phyloP scores from a whole-genome alignment of 2,797 vertebrate species.

The Peromyscus eremicus region DNA sequence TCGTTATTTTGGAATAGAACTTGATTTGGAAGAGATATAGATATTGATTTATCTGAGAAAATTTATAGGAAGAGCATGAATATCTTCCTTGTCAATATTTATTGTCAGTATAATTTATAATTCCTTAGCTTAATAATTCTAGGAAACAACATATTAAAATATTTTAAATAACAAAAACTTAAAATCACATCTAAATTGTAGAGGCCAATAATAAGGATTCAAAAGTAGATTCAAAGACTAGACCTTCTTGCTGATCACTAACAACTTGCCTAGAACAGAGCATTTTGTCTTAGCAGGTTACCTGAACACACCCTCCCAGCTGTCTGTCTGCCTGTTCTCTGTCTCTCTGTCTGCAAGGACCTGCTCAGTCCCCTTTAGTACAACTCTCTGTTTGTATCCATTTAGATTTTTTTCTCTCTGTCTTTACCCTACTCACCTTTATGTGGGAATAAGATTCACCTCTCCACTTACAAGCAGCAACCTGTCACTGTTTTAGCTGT shows the following conservation, averaged over 20 bases:
- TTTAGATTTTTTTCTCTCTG: background rate
- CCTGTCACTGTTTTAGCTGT: background rate
- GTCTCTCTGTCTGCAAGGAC: background rate
- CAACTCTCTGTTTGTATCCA: background rate
- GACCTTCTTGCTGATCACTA: background rate
- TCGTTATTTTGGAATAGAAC: background rate
- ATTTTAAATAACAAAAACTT: background rate
- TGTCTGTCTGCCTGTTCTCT: background rate
- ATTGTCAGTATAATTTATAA: conserved; percentile 13
- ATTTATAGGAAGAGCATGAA: background rate
- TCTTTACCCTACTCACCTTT: background rate
- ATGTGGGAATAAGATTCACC: background rate
- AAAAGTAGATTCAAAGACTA: background rate
- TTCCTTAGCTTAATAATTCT: conserved; percentile 13
- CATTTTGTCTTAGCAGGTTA: background rate
- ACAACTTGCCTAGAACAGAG: background rate
- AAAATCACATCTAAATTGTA: background rate
- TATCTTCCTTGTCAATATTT: background rate
- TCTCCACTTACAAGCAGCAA: background rate
- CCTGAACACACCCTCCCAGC: background rate
- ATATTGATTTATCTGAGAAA: background rate
- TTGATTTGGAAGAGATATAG: conserved; percentile 46
- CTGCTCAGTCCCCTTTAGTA: background rate
- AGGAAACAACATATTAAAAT: background rate
- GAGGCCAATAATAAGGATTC: background rate